Percentiles rank a stretch among this genome's conserved stretches.
Evolutionary conservation across 2,797 vertebrate genomes (phyloP).

Genomic region (Epinephelus malabaricus): DNA sequence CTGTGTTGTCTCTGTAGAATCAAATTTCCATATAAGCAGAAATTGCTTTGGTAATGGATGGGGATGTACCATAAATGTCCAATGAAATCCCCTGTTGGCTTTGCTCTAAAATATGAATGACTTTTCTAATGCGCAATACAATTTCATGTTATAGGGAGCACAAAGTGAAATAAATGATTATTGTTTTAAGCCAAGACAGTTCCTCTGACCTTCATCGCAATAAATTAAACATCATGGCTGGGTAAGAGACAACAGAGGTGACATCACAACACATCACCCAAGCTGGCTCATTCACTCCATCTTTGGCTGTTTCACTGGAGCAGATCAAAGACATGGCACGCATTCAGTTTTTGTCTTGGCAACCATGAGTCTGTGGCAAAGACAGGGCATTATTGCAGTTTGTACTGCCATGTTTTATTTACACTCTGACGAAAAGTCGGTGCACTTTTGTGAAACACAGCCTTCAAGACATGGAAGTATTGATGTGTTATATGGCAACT

Average conservation of each 20-base stretch:
- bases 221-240: conserved; percentile 54
- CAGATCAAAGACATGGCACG: conserved; percentile 52
- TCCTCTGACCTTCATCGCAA: conserved; percentile 34
- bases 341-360: conserved; percentile 48
- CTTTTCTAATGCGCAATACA: conserved; percentile 25
- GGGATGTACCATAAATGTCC: conserved; percentile 18
- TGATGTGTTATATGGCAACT: not conserved
- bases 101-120: conserved; percentile 54
- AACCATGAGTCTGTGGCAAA: conserved; percentile 32
- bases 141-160: conserved; percentile 35
- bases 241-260: conserved; percentile 35
- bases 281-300: conserved; percentile 25
- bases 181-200: conserved; percentile 21
- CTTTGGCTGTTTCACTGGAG: conserved; percentile 39
- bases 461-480: conserved; percentile 2
- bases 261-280: conserved; percentile 36
- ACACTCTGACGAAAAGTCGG: conserved; percentile 27
- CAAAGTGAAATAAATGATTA: conserved; percentile 40
- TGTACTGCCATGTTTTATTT: conserved; percentile 29
- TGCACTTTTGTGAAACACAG: conserved; percentile 11
- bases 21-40: conserved; percentile 48
- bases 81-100: conserved; percentile 22
- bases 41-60: conserved; percentile 50
- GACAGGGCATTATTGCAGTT: conserved; percentile 14
- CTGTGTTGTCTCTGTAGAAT: conserved; percentile 37